Conservation (phyloP, 2,888 invertebrate genomes). For the Chalcosyrphus nemorum region DNA sequence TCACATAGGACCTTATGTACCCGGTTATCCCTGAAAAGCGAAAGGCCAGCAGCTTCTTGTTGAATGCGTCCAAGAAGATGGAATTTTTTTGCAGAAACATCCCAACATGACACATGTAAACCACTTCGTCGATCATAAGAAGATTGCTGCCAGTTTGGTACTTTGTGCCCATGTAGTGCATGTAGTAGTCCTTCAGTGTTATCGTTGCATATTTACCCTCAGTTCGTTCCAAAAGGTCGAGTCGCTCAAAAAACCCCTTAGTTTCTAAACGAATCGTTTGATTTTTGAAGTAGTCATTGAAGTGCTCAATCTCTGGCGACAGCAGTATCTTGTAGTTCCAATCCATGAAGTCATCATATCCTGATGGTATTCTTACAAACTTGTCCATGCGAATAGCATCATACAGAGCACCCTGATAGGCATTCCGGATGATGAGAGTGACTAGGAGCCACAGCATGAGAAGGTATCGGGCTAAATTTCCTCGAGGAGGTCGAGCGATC, state of each 20-base stretch:
- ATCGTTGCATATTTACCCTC: constrained; percentile 16
- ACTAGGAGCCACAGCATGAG: constrained; percentile 76
- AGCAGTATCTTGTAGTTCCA: constrained; percentile 74
- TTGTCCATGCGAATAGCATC: constrained; percentile 76
- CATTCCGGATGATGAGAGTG: constrained; percentile 77
- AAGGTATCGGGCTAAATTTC: constrained; percentile 76
- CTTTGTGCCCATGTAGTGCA: constrained; percentile 75
- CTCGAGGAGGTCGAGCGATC: constrained; percentile 70
- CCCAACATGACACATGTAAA: constrained; percentile 76
- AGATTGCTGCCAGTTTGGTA: constrained; percentile 73
- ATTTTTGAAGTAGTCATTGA: too few relatives aligned
- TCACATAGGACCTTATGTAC: neutral
- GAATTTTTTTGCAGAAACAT: constrained; percentile 77
- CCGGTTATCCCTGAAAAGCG: constrained; percentile 75
- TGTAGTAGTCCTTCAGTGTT: constrained; percentile 74
- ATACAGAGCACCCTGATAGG: constrained; percentile 79
- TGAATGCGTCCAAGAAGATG: constrained; percentile 74
- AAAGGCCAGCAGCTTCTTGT: constrained; percentile 76
- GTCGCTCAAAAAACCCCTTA: neutral
- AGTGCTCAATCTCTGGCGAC: constrained; percentile 53
- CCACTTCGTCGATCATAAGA: constrained; percentile 76
- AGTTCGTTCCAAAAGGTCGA: neutral
- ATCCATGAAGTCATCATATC: constrained; percentile 72
- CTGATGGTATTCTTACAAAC: constrained; percentile 73
- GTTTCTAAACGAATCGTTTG: too few relatives aligned